These are phyloP conservation scores for Pterostichus madidus DNA, from an alignment of 2,888 invertebrate genomes.

Conservation along the genomic window DNA sequence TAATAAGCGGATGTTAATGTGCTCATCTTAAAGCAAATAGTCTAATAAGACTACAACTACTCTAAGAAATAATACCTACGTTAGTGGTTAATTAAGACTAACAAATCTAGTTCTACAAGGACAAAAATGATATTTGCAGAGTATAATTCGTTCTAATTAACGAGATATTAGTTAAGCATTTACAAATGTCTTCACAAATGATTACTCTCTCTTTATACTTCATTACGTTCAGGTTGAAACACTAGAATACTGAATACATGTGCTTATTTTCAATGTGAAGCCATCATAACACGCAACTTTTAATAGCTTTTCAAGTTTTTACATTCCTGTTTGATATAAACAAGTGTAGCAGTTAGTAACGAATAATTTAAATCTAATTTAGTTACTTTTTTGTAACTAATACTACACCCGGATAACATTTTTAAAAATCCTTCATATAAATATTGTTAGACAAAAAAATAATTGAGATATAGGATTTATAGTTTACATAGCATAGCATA, in stretches of 20 bases:
- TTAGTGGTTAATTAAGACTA: constrained; percentile 8
- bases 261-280: constrained; percentile 30
- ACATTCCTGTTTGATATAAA: constrained; percentile 2
- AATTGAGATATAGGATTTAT: too few relatives aligned
- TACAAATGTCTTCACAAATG: constrained; percentile 27
- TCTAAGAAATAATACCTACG: not conserved
- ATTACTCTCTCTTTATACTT: constrained; percentile 19
- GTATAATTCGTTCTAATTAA: constrained; percentile 1
- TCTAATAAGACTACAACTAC: too few relatives aligned
- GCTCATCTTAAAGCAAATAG: constrained; percentile 2
- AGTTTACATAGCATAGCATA: too few relatives aligned
- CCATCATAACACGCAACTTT: constrained; percentile 28
- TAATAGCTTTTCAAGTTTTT: constrained; percentile 19
- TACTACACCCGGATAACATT: not conserved
- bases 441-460: too few relatives aligned
- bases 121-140: constrained; percentile 9
- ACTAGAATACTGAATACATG: not conserved
- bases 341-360: constrained; percentile 32
- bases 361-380: constrained; percentile 45
- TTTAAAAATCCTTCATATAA: not conserved
- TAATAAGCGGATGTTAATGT: constrained; percentile 6
- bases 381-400: constrained; percentile 2
- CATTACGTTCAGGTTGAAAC: not conserved
- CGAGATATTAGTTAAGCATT: constrained; percentile 31
- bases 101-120: constrained; percentile 11